These are phyloP conservation scores for Sympetrum striolatum DNA, from an alignment of 2,888 invertebrate genomes.

Conservation along the genomic window DNA sequence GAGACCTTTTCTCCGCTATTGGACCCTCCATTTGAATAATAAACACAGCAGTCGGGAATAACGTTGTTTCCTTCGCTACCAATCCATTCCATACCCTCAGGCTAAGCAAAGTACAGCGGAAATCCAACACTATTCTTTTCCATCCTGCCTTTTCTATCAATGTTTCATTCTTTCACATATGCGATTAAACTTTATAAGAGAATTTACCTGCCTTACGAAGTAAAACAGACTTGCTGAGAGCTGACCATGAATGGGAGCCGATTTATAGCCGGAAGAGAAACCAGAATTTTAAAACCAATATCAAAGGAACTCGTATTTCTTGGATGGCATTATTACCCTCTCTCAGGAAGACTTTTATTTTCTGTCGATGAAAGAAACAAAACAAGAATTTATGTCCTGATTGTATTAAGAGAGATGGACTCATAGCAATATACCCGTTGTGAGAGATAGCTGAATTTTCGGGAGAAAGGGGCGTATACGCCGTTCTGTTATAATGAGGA, in stretches of 20 bases:
- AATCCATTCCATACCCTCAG: neutral
- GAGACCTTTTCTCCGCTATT: neutral
- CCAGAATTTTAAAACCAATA: too few relatives aligned
- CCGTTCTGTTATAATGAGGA: neutral
- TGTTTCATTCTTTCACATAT: neutral
- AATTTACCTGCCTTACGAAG: too few relatives aligned
- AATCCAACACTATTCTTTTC: neutral
- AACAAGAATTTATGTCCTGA: neutral
- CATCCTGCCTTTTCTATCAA: neutral
- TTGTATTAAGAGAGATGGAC: neutral
- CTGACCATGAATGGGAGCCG: too few relatives aligned
- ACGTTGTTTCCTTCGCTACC: neutral
- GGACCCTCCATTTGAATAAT: slow-evolving; percentile 24
- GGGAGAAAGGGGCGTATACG: neutral
- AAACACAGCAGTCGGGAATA: neutral
- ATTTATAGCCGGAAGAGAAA: too few relatives aligned
- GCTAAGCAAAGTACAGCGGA: neutral
- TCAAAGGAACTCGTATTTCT: too few relatives aligned
- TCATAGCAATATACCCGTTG: neutral
- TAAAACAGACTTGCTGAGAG: too few relatives aligned
- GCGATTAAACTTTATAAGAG: too few relatives aligned
- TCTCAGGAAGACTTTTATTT: too few relatives aligned
- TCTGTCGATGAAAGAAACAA: neutral
- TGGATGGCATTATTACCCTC: too few relatives aligned
- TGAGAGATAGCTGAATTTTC: neutral